Evolutionary conservation across 2,113 vertebrate genomes (phyloP).

Genomic region (Catharus fuscescens): DNA sequence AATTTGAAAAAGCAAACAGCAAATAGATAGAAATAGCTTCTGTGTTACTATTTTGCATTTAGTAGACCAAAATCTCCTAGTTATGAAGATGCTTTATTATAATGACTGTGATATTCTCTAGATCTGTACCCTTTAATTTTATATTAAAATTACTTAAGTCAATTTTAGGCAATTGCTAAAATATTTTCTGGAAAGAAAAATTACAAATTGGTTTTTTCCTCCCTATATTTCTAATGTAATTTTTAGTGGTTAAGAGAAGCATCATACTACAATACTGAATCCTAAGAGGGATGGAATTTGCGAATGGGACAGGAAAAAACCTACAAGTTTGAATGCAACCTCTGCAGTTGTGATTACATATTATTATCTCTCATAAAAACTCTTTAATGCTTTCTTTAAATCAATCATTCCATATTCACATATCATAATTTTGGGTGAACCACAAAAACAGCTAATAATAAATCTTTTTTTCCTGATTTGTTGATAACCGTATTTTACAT

Average conservation of each 20-base stretch:
- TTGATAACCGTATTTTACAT: not conserved
- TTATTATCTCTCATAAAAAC: not conserved
- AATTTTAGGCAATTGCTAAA: not conserved
- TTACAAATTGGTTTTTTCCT: not conserved
- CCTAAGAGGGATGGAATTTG: not conserved
- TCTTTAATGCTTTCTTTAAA: not conserved
- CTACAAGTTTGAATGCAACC: not conserved
- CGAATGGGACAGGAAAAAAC: not conserved
- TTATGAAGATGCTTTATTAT: not conserved
- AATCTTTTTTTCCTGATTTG: not conserved
- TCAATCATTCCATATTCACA: not conserved
- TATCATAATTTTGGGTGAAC: not conserved
- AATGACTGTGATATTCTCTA: not conserved
- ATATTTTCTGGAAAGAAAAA: not conserved
- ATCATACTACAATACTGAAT: not conserved
- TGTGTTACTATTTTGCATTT: not conserved
- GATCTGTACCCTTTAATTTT: not conserved
- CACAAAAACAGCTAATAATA: not conserved
- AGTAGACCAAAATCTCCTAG: not conserved
- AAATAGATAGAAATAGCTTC: not conserved
- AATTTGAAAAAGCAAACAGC: not conserved
- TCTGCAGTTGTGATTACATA: not conserved
- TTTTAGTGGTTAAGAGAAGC: not conserved
- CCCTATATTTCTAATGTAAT: not conserved
- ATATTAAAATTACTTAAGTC: not conserved